Percentiles rank a stretch among this genome's conserved stretches.
These are phyloP conservation scores for Gallinago media DNA, from an alignment of 2,113 vertebrate species.

Conservation along the genomic window DNA sequence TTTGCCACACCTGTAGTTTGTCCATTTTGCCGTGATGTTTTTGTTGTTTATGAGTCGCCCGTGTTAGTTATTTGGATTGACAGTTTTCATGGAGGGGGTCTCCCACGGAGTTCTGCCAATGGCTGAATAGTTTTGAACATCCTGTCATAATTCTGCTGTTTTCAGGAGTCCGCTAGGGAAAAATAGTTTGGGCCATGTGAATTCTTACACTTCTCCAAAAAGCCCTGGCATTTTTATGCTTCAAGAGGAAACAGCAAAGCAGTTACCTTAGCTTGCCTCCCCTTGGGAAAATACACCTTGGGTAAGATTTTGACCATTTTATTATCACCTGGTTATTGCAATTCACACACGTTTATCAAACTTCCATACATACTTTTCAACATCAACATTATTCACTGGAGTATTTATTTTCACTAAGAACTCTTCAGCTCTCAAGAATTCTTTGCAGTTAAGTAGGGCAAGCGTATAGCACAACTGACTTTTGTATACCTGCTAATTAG, in stretches of 20 bases:
- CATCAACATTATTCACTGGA: not conserved
- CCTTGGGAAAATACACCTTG: not conserved
- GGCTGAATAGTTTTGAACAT: not conserved
- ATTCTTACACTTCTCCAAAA: not conserved
- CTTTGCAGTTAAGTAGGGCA: not conserved
- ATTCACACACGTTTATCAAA: not conserved
- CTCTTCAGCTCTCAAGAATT: not conserved
- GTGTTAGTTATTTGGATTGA: not conserved
- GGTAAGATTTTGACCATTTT: not conserved
- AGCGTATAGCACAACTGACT: not conserved
- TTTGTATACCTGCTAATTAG: not conserved
- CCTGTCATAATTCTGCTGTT: not conserved
- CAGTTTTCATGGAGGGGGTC: not conserved
- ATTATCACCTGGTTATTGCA: not conserved
- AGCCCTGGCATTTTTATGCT: not conserved
- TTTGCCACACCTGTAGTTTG: not conserved
- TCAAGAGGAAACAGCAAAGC: not conserved
- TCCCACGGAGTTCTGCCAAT: fast-evolving
- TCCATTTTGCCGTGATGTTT: not conserved
- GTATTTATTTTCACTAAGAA: not conserved
- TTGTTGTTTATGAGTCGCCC: not conserved
- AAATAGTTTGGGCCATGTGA: not conserved
- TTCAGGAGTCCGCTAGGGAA: not conserved
- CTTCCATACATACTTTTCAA: not conserved
- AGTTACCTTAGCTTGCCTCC: not conserved